Evolutionary conservation across 2,888 invertebrate species (phyloP).

Genomic region (Parthenolecanium corni): DNA sequence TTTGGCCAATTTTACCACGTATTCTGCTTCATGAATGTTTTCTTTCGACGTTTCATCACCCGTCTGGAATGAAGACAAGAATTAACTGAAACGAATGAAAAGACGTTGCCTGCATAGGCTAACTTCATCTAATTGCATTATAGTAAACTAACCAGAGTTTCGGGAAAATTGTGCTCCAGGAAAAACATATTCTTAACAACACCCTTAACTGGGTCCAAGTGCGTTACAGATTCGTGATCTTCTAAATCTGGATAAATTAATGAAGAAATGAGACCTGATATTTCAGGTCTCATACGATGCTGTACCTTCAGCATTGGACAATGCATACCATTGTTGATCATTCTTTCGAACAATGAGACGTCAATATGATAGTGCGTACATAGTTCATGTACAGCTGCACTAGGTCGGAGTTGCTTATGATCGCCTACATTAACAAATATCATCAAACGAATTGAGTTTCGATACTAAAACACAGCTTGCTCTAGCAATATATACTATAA

Average conservation of each 20-base stretch:
- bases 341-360: conserved; percentile 45
- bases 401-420: conserved; percentile 63
- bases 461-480: not conserved
- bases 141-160: too few species aligned
- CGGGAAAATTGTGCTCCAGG: conserved; percentile 49
- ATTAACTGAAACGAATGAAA: too few species aligned
- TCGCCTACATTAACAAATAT: too few species aligned
- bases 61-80: too few species aligned
- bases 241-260: conserved; percentile 53
- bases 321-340: conserved; percentile 41
- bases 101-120: too few species aligned
- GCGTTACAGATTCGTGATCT: conserved; percentile 47
- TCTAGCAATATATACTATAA: too few species aligned
- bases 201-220: conserved; percentile 49
- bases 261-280: conserved; percentile 43
- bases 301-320: conserved; percentile 41
- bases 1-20: conserved; percentile 48
- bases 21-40: conserved; percentile 53
- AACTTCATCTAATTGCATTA: too few species aligned
- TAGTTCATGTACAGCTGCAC: conserved; percentile 41
- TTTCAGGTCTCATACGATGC: conserved; percentile 45
- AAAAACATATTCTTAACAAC: conserved; percentile 56
- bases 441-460: conserved; percentile 37
- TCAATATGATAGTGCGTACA: conserved; percentile 41
- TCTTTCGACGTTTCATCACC: conserved; percentile 50